Evolutionary conservation across 23 tunicate genomes (phyloP).

Genomic region (Trididemnum nubilum): DNA sequence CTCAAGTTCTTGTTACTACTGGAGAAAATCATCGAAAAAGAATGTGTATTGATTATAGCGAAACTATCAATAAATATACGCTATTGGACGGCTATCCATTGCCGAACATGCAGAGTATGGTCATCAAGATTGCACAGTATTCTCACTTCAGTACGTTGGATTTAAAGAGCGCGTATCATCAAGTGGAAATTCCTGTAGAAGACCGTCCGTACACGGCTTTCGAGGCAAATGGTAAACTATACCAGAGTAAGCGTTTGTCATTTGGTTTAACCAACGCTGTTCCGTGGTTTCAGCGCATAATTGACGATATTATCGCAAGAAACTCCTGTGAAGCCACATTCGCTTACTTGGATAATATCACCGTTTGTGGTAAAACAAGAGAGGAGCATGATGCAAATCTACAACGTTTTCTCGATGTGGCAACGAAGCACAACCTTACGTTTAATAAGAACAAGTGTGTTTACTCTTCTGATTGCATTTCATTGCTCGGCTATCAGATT

Average conservation of each 20-base stretch:
- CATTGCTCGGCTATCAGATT: neutral
- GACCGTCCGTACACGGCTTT: neutral
- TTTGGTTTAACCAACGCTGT: neutral
- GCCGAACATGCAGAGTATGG: conserved; percentile 1
- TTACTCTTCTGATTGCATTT: neutral
- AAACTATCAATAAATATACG: conserved; percentile 27
- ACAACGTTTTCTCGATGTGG: neutral
- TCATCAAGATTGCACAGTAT: neutral
- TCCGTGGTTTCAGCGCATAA: neutral
- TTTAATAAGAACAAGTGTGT: conserved; percentile 6
- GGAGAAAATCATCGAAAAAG: neutral
- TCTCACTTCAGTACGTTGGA: neutral
- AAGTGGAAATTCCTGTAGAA: neutral
- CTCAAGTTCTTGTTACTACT: conserved; percentile 7
- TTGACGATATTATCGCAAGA: neutral
- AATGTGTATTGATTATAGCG: conserved; percentile 1
- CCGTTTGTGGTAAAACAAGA: conserved; percentile 12
- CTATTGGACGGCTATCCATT: conserved; percentile 23
- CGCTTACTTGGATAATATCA: conserved; percentile 13
- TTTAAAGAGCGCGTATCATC: conserved; percentile 32
- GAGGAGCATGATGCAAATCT: conserved; percentile 15
- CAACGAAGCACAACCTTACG: neutral
- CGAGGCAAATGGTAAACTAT: conserved; percentile 1
- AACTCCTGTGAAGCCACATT: neutral
- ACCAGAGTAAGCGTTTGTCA: conserved; percentile 1